These are phyloP conservation scores for Otolemur garnettii DNA, from an alignment of 2,113 vertebrate genomes.

Conservation along the genomic window DNA sequence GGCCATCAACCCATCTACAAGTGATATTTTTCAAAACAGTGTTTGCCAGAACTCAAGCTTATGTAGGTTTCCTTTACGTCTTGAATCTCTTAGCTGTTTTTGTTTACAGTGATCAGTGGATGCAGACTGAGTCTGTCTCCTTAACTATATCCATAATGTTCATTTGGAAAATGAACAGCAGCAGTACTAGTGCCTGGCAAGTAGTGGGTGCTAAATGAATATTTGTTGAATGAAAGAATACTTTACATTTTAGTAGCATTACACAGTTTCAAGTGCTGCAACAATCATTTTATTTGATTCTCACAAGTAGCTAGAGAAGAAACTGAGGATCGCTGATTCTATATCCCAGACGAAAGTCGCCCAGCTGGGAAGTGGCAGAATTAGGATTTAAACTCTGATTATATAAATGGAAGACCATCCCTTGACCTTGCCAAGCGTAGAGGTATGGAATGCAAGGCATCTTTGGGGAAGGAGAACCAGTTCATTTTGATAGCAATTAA, in stretches of 20 bases:
- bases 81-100: slow-evolving; percentile 49
- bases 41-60: slow-evolving; percentile 38
- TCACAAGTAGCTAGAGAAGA: slow-evolving; percentile 42
- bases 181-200: slow-evolving; percentile 60
- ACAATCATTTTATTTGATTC: slow-evolving; percentile 58
- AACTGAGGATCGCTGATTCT: slow-evolving; percentile 39
- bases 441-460: background rate
- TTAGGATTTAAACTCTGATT: slow-evolving; percentile 56
- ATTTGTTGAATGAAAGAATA: slow-evolving; percentile 63
- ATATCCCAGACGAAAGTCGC: background rate
- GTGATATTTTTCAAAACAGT: slow-evolving; percentile 35
- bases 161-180: slow-evolving; percentile 60
- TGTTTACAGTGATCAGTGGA: slow-evolving; percentile 15
- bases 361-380: background rate
- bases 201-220: slow-evolving; percentile 65
- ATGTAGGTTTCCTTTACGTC: slow-evolving; percentile 44
- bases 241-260: slow-evolving; percentile 50
- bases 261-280: background rate
- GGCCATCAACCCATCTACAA: slow-evolving; percentile 8
- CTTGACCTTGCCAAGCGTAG: background rate
- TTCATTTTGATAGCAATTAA: slow-evolving; percentile 32
- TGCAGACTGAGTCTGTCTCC: slow-evolving; percentile 16
- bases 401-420: slow-evolving; percentile 18
- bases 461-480: background rate
- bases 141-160: background rate